Evolutionary conservation across 2,888 invertebrate species (phyloP), one percentile per base, ranked within the genome.

Genomic region (Blastobasis lacticolella): DNA sequence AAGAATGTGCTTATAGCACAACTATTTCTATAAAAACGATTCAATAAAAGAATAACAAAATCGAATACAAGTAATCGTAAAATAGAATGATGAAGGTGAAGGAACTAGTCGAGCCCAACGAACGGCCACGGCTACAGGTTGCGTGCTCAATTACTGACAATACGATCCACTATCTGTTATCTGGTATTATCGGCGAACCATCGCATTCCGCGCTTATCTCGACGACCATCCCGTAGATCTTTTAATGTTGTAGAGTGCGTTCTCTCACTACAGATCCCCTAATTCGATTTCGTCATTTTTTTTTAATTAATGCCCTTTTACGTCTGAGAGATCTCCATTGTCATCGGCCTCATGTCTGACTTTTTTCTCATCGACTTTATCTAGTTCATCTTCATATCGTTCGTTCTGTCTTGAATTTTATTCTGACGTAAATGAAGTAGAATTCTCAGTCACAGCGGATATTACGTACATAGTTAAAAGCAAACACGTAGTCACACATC

Each of bases 161-260:
- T 82, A 81, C 71, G 69, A 64, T 67, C 64, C 73, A 75, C 74
- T 75, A 74, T 72, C 69, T 72, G 66, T 76, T 85, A 85, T 84
- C 82, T 73, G 52, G 52, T 23, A 23, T 63, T 80, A 83, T 83
- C 83, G 71, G 61, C 52, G 64, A 23, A 23, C 63, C 68, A 80
- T 83, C 80, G 71, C 80, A 82, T 84, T 76, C 82, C 84, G 62
- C 64, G 63, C 67, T 75, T 82, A 83, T 83, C 82, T 76, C 51
- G n/a, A 23, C 23, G 58, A 63, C 69, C 66, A 70, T 68, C 67
- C 66, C 65, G 64, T 37, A 49, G 48, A 41, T 42, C 49, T 23
- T 67, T 75, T 81, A 82, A 81, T 81, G 73, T 73, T 75, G 75
- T 70, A 69, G 23, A 81, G 73, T 72, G 73, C 76, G 67, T 73